phyloP scores from a whole-genome alignment of 2,888 invertebrate genomes.

The Drosophila neutralis region DNA sequence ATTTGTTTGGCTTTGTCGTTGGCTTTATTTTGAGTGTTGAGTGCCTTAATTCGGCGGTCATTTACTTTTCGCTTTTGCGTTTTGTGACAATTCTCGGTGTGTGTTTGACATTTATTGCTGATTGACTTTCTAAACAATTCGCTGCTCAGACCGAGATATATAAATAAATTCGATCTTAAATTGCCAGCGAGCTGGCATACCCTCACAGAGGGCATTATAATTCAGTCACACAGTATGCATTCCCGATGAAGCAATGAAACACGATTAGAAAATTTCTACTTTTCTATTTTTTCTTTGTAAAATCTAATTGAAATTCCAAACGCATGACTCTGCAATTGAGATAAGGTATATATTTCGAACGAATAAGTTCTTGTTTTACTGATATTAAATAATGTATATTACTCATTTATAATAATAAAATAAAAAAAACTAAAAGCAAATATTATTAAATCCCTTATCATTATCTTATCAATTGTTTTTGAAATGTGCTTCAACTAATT shows the following conservation, averaged over 20 bases:
- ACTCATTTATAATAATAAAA: background rate
- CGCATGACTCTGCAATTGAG: background rate
- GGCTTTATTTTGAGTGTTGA: constrained; percentile 14
- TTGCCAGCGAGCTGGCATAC: constrained; percentile 1
- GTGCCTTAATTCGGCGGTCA: constrained; percentile 50
- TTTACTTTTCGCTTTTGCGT: constrained; percentile 63
- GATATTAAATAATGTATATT: background rate
- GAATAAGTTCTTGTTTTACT: background rate
- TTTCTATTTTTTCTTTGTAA: background rate
- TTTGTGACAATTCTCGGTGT: constrained; percentile 49
- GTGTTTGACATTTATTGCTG: constrained; percentile 50
- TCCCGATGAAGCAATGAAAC: background rate
- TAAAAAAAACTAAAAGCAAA: background rate
- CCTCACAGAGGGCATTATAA: background rate
- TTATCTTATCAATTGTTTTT: background rate
- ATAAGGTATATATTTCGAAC: background rate
- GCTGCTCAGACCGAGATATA: constrained; percentile 18
- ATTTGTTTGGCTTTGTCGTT: constrained; percentile 26
- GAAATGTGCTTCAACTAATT: background rate
- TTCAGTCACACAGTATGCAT: background rate
- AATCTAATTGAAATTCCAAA: background rate
- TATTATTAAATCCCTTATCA: background rate
- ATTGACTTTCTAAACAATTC: constrained; percentile 67
- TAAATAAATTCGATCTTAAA: constrained; percentile 41
- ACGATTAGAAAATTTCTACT: background rate